phyloP scores from a whole-genome alignment of 2,888 invertebrate genomes.

The Drosophila recens region DNA sequence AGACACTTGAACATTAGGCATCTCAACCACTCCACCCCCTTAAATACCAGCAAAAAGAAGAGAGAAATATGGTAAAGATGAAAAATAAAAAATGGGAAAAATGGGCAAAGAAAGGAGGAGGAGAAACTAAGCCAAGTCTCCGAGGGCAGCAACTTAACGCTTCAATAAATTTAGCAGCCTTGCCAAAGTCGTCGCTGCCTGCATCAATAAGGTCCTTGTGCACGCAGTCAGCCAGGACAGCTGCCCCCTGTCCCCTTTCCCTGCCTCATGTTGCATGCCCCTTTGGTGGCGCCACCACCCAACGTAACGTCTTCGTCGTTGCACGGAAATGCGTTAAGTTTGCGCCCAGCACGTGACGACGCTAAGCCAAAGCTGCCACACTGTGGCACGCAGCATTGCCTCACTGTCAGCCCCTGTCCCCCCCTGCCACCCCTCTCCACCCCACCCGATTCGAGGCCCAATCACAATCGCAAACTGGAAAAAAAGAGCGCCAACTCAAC shows the following conservation, averaged over 20 bases:
- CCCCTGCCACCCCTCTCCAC: conserved; percentile 7
- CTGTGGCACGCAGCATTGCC: conserved; percentile 72
- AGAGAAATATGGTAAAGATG: neutral
- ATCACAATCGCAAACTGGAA: conserved; percentile 34
- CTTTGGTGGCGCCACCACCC: conserved; percentile 29
- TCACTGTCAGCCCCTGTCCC: conserved; percentile 20
- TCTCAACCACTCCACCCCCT: neutral
- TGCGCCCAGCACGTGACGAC: conserved; percentile 79
- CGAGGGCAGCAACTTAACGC: conserved; percentile 78
- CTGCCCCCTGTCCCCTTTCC: neutral
- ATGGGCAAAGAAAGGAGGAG: neutral
- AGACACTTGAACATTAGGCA: conserved; percentile 17
- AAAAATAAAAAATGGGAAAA: conserved; percentile 1
- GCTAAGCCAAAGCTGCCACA: conserved; percentile 80
- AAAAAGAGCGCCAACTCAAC: neutral
- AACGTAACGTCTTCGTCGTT: conserved; percentile 22
- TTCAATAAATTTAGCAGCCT: conserved; percentile 80
- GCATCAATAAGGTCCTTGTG: conserved; percentile 83
- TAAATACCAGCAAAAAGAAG: neutral
- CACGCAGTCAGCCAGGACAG: conserved; percentile 63
- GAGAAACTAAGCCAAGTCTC: conserved; percentile 61
- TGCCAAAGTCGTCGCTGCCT: conserved; percentile 61
- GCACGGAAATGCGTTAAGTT: conserved; percentile 81
- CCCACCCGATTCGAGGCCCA: conserved; percentile 21
- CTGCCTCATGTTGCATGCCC: neutral